These are phyloP conservation scores for Herpetotheres cachinnans DNA, from an alignment of 2,113 vertebrate species.

Conservation along the genomic window DNA sequence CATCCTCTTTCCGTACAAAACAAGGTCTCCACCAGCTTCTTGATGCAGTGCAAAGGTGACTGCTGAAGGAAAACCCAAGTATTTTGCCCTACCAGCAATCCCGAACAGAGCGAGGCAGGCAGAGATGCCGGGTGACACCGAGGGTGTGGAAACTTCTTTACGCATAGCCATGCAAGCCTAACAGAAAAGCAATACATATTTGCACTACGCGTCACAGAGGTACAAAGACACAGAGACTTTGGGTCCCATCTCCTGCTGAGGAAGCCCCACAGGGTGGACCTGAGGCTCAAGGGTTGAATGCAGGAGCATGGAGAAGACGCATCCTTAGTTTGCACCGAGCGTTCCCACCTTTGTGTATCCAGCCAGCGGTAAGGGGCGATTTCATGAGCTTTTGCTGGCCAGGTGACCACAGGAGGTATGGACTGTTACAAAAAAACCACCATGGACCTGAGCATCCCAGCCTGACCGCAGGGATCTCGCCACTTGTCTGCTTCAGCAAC, in stretches of 20 bases:
- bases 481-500: not conserved
- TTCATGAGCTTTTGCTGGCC: not conserved
- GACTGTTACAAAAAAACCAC: not conserved
- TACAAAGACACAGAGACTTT: not conserved
- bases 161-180: accelerated
- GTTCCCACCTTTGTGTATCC: not conserved
- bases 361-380: accelerated
- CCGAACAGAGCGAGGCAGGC: accelerated
- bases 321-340: not conserved
- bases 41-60: accelerated
- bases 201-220: accelerated
- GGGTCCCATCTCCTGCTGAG: not conserved
- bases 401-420: not conserved
- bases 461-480: not conserved
- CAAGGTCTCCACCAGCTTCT: not conserved
- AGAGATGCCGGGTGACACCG: accelerated
- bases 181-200: not conserved
- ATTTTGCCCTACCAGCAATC: not conserved
- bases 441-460: not conserved
- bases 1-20: not conserved
- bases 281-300: not conserved
- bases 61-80: not conserved
- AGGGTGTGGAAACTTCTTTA: not conserved
- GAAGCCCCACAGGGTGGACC: not conserved
- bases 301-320: not conserved